Conservation (phyloP, 2,113 vertebrate species). For the Coryphaenoides rupestris region DNA sequence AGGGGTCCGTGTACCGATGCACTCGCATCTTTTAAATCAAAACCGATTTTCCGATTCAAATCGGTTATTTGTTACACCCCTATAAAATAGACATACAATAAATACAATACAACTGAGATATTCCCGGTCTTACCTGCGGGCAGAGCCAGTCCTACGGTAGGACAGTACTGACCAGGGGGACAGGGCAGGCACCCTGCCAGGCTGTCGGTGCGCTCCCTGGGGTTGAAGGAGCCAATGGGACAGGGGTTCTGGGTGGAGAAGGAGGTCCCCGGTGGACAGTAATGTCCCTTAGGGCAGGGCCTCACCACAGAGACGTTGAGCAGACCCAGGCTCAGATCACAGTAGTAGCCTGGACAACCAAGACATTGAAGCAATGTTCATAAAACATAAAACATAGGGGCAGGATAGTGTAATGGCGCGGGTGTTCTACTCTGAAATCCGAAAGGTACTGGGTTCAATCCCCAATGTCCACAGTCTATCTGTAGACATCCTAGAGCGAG, state of each 20-base stretch:
- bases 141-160: slow-evolving; percentile 68
- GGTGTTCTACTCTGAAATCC: too few relatives aligned
- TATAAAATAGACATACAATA: too few relatives aligned
- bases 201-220: slow-evolving; percentile 53
- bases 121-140: slow-evolving; percentile 76
- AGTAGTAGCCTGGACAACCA: slow-evolving; percentile 81
- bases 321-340: slow-evolving; percentile 68
- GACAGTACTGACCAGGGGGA: slow-evolving; percentile 83
- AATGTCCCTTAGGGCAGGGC: slow-evolving; percentile 83
- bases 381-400: not conserved
- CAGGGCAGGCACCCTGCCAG: slow-evolving; percentile 74
- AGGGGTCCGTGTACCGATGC: too few relatives aligned
- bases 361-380: too few relatives aligned
- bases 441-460: too few relatives aligned
- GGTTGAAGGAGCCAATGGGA: slow-evolving; percentile 80
- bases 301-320: slow-evolving; percentile 68
- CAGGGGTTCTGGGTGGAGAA: slow-evolving; percentile 77
- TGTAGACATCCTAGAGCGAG: too few relatives aligned
- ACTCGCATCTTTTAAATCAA: too few relatives aligned
- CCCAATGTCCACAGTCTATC: too few relatives aligned
- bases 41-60: too few relatives aligned
- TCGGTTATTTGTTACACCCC: too few relatives aligned
- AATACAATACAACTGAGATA: not conserved
- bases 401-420: too few relatives aligned
- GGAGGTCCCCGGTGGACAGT: slow-evolving; percentile 81